Conservation (phyloP, 92 coral and sea anemone genomes). For the Epizoanthus stellaris region DNA sequence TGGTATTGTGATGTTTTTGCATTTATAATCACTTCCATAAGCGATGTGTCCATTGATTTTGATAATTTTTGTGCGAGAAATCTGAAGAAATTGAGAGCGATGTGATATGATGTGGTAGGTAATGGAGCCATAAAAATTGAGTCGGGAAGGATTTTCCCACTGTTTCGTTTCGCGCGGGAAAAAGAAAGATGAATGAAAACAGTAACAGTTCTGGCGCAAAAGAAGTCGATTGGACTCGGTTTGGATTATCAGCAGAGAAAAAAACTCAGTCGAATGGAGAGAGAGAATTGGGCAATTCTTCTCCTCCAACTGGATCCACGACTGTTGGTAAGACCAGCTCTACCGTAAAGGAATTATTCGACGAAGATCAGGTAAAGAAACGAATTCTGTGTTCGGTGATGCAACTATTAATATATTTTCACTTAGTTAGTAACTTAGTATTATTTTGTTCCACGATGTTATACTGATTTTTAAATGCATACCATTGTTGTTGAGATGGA, state of each 20-base stretch:
- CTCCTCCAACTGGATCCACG: conserved; percentile 1
- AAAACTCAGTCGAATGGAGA: conserved; percentile 30
- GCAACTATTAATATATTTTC: not conserved
- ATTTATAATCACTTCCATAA: conserved; percentile 31
- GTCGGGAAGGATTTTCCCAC: conserved; percentile 6
- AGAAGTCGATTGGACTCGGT: conserved; percentile 38
- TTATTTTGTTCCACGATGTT: not conserved
- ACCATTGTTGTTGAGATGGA: conserved; percentile 23
- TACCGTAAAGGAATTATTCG: conserved; percentile 31
- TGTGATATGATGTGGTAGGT: not conserved
- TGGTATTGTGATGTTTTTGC: conserved; percentile 10
- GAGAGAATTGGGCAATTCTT: conserved; percentile 4
- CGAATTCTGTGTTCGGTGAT: not conserved
- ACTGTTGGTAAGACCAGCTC: conserved; percentile 24
- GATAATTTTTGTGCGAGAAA: not conserved
- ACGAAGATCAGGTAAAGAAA: conserved; percentile 41
- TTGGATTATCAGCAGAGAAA: conserved; percentile 42
- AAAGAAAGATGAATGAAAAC: conserved; percentile 31
- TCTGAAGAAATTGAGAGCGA: conserved; percentile 26
- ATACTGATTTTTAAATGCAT: conserved; percentile 19
- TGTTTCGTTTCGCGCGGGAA: conserved; percentile 29
- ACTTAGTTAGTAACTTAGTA: conserved; percentile 7
- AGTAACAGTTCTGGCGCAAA: not conserved
- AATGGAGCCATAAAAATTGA: conserved; percentile 25
- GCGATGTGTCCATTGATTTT: conserved; percentile 35